phyloP scores from a whole-genome alignment of 53 echinoderm and acorn worm species.

The Paracentrotus lividus region DNA sequence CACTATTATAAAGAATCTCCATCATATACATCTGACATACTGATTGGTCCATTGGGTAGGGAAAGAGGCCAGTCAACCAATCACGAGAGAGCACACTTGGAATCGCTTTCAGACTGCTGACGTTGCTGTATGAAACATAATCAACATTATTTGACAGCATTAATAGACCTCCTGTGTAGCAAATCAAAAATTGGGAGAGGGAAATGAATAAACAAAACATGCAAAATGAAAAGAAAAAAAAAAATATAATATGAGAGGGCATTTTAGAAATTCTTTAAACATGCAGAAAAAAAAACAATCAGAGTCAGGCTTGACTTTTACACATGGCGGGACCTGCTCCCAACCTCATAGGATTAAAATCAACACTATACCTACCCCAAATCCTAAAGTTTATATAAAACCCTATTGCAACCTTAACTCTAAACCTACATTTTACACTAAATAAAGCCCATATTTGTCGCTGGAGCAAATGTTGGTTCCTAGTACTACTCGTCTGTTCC shows the following conservation, averaged over 20 bases:
- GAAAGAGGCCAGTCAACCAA: conserved; percentile 32
- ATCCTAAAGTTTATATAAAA: no score
- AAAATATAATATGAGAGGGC: no score
- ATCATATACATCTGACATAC: conserved; percentile 1
- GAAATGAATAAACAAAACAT: not conserved
- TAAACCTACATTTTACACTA: no score
- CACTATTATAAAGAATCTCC: not conserved
- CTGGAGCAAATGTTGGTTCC: conserved; percentile 24
- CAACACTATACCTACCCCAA: no score
- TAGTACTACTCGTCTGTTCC: conserved; percentile 66
- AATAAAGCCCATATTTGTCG: not conserved
- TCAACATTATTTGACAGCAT: conserved; percentile 53
- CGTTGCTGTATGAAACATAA: conserved; percentile 70
- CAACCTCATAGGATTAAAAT: no score
- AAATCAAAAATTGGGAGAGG: conserved; percentile 6
- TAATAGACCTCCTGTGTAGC: conserved; percentile 63
- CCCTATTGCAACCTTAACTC: no score
- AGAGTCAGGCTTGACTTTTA: no score
- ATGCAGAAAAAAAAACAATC: no score
- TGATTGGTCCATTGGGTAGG: conserved; percentile 57
- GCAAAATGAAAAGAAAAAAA: not conserved
- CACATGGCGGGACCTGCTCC: no score
- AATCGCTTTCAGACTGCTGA: conserved; percentile 57
- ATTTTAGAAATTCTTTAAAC: no score
- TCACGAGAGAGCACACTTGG: conserved; percentile 66